These are phyloP conservation scores for Tenthredo mesomela DNA, from an alignment of 2,888 invertebrate species.

Conservation along the genomic window DNA sequence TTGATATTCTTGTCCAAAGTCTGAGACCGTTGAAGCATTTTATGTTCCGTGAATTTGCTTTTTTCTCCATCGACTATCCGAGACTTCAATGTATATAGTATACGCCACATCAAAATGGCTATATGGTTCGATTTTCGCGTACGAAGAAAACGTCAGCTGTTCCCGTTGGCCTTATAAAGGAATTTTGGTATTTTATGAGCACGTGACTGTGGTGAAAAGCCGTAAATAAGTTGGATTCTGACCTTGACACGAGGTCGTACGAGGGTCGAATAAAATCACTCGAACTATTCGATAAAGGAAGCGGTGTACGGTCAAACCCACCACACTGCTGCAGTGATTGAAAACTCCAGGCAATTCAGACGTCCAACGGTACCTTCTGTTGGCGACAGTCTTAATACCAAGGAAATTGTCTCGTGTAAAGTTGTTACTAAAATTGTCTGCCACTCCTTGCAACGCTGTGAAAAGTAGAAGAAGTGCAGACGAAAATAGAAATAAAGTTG, in stretches of 20 bases:
- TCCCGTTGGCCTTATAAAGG: constrained; percentile 14
- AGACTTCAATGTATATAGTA: not conserved
- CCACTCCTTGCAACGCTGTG: not conserved
- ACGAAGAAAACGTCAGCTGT: constrained; percentile 7
- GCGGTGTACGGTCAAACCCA: constrained; percentile 22
- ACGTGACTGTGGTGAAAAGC: constrained; percentile 18
- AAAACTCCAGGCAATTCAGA: constrained; percentile 28
- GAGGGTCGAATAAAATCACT: constrained; percentile 33
- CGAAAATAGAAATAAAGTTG: constrained; percentile 12
- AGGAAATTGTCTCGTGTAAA: constrained; percentile 29
- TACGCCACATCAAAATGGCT: not conserved
- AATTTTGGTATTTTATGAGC: constrained; percentile 33
- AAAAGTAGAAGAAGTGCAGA: not conserved
- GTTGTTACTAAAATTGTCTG: constrained; percentile 37
- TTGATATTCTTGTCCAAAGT: constrained; percentile 47
- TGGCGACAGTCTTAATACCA: constrained; percentile 31
- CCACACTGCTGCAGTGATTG: constrained; percentile 26
- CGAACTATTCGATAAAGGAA: constrained; percentile 7
- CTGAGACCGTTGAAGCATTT: constrained; percentile 44
- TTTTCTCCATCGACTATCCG: constrained; percentile 14
- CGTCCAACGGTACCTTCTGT: constrained; percentile 31
- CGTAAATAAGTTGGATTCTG: constrained; percentile 18
- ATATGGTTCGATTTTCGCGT: constrained; percentile 21
- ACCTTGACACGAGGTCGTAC: constrained; percentile 40
- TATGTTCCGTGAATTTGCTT: constrained; percentile 47